Percentiles rank a stretch among this genome's conserved stretches.
These are phyloP conservation scores for Wiebesia pumilae DNA, from an alignment of 1,140 invertebrate genomes.

Conservation along the genomic window DNA sequence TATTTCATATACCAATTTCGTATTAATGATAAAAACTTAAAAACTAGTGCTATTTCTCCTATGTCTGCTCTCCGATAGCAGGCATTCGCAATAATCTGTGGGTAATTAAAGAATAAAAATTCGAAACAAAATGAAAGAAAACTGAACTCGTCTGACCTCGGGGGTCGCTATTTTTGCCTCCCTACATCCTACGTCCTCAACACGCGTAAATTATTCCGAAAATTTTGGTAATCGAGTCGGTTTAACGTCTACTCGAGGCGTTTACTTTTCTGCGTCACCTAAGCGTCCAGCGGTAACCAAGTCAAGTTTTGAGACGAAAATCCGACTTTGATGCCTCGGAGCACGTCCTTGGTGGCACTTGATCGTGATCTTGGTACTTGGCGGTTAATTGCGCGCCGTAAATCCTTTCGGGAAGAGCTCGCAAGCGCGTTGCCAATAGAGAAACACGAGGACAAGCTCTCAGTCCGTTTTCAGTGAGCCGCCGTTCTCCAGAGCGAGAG, in stretches of 20 bases:
- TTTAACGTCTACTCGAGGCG: background rate
- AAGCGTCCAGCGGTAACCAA: background rate
- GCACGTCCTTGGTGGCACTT: slow-evolving; percentile 45
- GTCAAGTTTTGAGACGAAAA: slow-evolving; percentile 14
- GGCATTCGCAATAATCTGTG: no score
- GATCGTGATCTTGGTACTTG: slow-evolving; percentile 51
- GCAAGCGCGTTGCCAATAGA: slow-evolving; percentile 2
- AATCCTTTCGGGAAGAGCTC: slow-evolving; percentile 34
- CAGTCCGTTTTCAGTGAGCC: background rate
- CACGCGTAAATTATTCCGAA: background rate
- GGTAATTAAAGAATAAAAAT: no score
- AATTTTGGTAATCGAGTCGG: slow-evolving; percentile 8
- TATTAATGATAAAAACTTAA: no score
- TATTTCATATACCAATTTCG: no score
- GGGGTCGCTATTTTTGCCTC: background rate
- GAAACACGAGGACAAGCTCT: slow-evolving; percentile 31
- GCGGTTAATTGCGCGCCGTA: slow-evolving; percentile 50
- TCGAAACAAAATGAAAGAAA: background rate
- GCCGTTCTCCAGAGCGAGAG: background rate
- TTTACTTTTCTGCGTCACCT: background rate
- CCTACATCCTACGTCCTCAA: background rate
- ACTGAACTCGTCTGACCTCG: background rate
- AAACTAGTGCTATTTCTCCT: no score
- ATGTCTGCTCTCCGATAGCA: no score
- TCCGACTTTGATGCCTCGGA: slow-evolving; percentile 28